Evolutionary conservation across 1,140 invertebrate species (phyloP).

Genomic region (Diorhabda sublineata): DNA sequence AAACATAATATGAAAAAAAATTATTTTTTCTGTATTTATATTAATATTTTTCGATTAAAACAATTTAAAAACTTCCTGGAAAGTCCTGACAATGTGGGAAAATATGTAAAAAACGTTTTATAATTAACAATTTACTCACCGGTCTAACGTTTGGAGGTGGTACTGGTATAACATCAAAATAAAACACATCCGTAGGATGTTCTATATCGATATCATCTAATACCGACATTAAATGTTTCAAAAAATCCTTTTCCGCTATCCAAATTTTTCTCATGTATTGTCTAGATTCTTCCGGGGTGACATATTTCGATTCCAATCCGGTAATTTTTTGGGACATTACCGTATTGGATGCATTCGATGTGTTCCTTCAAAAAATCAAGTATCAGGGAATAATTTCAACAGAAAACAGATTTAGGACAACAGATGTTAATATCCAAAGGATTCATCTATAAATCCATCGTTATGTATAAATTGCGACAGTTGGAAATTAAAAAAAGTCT

Average conservation of each 20-base stretch:
- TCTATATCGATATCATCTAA: slow-evolving; percentile 54
- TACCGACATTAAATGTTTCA: slow-evolving; percentile 70
- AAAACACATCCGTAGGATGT: slow-evolving; percentile 84
- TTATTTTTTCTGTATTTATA: no score
- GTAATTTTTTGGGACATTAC: slow-evolving; percentile 9
- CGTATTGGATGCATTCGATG: neutral
- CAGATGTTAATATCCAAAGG: no score
- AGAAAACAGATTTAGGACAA: no score
- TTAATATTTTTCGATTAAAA: no score
- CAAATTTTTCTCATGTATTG: slow-evolving; percentile 74
- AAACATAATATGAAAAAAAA: no score
- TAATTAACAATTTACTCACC: slow-evolving; percentile 45
- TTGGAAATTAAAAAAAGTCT: no score
- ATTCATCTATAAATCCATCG: no score
- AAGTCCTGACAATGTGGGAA: no score
- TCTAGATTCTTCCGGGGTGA: slow-evolving; percentile 44
- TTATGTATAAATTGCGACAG: no score
- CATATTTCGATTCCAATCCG: slow-evolving; percentile 32
- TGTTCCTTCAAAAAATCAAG: no score
- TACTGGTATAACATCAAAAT: slow-evolving; percentile 76
- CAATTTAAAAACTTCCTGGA: no score
- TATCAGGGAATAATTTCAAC: no score
- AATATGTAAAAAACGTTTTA: neutral
- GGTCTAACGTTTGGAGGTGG: slow-evolving; percentile 84
- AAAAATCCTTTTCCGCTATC: slow-evolving; percentile 66